Base-by-base conservation (phyloP, 2,888 invertebrate genomes). In the Teleiodes luculella region DNA sequence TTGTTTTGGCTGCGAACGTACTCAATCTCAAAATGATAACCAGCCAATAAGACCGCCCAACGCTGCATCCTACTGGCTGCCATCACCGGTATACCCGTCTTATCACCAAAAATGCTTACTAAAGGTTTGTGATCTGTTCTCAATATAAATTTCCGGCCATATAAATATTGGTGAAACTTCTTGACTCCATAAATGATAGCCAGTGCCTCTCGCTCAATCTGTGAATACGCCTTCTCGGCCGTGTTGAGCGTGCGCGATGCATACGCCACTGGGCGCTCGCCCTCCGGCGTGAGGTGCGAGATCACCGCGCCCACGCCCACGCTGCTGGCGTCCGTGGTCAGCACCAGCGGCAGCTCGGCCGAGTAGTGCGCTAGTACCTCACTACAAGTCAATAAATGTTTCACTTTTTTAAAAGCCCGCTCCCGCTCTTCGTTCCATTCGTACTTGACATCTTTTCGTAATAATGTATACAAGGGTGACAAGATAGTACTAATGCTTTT, bases 91-190 rank as follows among this genome's bases (percentile, higher is more conserved):
- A 59, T 54, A 13, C 59, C 62, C 6, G 18, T 30, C 37, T 64
- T 61, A 20, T 46, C 14, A 0, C 60, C 62, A 51, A 64, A 62
- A 45, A 64, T 61, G 2, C 52, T 18, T 0, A 55, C 52, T 8
- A 61, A 36, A 5, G 58, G 61, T 35, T 57, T 60, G 36, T 57
- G 57, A 30, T 58, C 59, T 0, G 57, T 62, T 13, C 54, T 41
- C 1, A 61, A 14, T 20, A 46, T 46, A 18, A 62, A 57, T 10
- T 54, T 51, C 3, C 59, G 11, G 10, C 54, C 54, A 43, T 49
- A 54, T 5, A 59, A 30, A 43, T 59, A 59, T 24, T 60, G 57
- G 41, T 60, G 57, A 24, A 54, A 56, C 43, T 57, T 57, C 7
- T 35, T 41, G 0, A 61, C 36, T 0, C 59, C 57, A 43, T 20